phyloP scores from a whole-genome alignment of 1,140 invertebrate genomes.

The Heliconius eleuchia region DNA sequence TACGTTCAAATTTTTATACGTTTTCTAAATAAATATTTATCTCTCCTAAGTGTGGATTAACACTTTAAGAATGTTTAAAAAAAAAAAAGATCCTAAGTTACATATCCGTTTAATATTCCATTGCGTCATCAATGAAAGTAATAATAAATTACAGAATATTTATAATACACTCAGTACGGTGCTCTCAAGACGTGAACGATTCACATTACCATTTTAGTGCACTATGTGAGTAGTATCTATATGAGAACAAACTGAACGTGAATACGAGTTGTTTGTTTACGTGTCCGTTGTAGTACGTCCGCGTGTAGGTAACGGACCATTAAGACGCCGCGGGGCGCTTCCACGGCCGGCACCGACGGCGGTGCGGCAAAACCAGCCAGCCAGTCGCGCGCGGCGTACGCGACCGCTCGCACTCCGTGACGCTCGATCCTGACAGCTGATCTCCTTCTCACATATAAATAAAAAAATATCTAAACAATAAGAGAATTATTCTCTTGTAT shows the following conservation, averaged over 20 bases:
- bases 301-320: slow-evolving; percentile 68
- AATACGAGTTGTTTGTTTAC: slow-evolving; percentile 73
- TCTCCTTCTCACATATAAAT: slow-evolving; percentile 32
- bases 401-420: slow-evolving; percentile 48
- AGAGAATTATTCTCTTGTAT: neutral
- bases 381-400: slow-evolving; percentile 70
- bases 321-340: slow-evolving; percentile 56
- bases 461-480: neutral
- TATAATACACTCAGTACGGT: neutral
- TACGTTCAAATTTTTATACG: too few relatives aligned
- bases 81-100: neutral
- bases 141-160: neutral
- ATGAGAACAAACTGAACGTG: slow-evolving; percentile 31
- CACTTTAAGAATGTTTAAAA: too few relatives aligned
- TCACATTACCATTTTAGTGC: slow-evolving; percentile 34
- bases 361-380: slow-evolving; percentile 40
- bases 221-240: slow-evolving; percentile 3
- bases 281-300: slow-evolving; percentile 65
- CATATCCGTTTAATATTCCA: neutral
- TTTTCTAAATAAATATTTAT: too few relatives aligned
- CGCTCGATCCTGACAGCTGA: slow-evolving; percentile 57
- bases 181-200: neutral
- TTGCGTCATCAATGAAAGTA: slow-evolving; percentile 9
- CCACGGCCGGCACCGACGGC: slow-evolving; percentile 33
- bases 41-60: too few relatives aligned